Percentiles rank a stretch among this genome's conserved stretches.
Conservation (phyloP, 2,113 vertebrate genomes). For the Jacana jacana region DNA sequence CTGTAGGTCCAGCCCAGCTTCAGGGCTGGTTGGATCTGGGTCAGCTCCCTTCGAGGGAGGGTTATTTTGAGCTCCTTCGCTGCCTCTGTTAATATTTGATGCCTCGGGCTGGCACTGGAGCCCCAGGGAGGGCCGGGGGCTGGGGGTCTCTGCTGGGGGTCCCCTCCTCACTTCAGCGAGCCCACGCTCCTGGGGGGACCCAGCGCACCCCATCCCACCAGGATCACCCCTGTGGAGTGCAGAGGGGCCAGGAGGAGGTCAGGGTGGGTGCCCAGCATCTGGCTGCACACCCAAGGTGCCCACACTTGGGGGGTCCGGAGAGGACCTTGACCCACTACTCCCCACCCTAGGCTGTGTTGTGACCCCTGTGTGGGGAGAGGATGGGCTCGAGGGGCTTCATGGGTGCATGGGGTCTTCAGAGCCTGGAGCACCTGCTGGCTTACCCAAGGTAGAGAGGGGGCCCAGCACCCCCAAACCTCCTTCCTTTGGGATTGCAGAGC, state of each 20-base stretch:
- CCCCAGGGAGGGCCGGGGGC: background rate
- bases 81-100: background rate
- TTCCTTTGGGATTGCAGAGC: background rate
- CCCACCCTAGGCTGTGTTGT: background rate
- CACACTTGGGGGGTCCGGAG: accelerated
- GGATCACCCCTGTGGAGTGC: background rate
- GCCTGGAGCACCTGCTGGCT: background rate
- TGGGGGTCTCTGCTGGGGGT: background rate
- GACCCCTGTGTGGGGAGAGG: background rate
- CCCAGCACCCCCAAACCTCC: background rate
- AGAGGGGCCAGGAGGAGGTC: background rate
- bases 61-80: slow-evolving; percentile 33
- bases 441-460: background rate
- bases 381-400: background rate
- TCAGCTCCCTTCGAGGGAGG: slow-evolving; percentile 17
- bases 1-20: background rate
- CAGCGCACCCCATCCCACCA: accelerated
- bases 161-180: background rate
- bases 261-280: background rate
- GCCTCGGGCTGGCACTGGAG: background rate
- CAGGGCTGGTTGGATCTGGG: slow-evolving; percentile 21
- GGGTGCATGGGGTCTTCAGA: background rate
- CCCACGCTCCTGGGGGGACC: too few species aligned
- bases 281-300: background rate
- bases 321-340: background rate